phyloP scores from a whole-genome alignment of 1,140 invertebrate genomes.

The Papilio polytes region DNA sequence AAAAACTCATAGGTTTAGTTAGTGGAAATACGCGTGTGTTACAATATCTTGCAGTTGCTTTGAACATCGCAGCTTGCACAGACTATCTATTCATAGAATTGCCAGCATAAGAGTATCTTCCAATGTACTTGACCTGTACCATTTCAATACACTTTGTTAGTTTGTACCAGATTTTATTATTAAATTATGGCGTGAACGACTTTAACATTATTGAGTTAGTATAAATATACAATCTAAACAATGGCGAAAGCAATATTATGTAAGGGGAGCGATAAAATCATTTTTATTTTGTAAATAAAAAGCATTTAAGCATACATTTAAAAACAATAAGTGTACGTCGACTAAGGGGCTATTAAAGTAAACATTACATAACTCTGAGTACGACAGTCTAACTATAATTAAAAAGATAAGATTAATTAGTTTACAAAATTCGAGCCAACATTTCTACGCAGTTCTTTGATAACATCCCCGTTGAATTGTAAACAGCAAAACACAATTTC shows the following conservation, averaged over 20 bases:
- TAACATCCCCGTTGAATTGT: neutral
- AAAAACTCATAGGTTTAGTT: neutral
- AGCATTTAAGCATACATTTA: no score
- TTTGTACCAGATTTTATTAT: neutral
- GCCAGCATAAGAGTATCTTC: neutral
- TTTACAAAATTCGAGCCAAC: neutral
- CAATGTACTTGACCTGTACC: slow-evolving; percentile 21
- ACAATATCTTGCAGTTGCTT: neutral
- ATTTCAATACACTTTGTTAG: neutral
- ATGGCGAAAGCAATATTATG: no score
- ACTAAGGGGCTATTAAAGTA: no score
- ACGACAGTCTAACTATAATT: no score
- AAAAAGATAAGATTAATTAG: neutral
- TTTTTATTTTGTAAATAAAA: no score
- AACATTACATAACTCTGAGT: no score
- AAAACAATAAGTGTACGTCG: no score
- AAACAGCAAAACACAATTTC: slow-evolving; percentile 9
- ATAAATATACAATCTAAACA: no score
- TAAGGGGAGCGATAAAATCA: no score
- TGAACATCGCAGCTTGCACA: neutral
- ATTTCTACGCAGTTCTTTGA: neutral
- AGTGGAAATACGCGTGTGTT: neutral
- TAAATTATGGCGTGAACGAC: neutral
- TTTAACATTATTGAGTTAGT: no score
- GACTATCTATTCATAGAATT: slow-evolving; percentile 34